Conservation (phyloP, 2,113 vertebrate species). For the Xenotilapia caudafasciata region DNA sequence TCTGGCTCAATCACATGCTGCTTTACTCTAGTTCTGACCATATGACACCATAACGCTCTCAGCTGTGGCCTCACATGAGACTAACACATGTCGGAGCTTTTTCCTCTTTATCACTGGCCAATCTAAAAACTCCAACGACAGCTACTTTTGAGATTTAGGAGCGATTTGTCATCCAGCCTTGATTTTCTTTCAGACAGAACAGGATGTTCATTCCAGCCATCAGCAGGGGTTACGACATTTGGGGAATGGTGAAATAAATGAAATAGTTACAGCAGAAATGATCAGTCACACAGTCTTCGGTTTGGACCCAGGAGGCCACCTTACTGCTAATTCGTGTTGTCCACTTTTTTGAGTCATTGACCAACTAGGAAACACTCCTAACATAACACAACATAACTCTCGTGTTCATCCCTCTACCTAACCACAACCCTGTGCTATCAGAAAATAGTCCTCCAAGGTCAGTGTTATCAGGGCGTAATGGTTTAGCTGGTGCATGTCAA, state of each 20-base stretch:
- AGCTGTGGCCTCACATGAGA: not conserved
- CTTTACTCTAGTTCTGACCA: not conserved
- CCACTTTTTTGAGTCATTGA: not conserved
- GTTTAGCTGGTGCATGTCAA: not conserved
- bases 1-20: not conserved
- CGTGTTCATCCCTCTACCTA: not conserved
- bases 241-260: not conserved
- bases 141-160: not conserved
- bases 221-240: not conserved
- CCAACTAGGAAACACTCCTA: not conserved
- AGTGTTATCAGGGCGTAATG: not conserved
- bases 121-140: not conserved
- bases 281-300: not conserved
- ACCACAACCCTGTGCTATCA: not conserved
- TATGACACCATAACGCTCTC: not conserved
- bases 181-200: not conserved
- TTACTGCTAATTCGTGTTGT: not conserved
- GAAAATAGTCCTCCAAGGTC: not conserved
- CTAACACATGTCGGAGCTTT: not conserved
- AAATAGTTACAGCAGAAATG: not conserved
- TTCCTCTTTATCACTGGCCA: not conserved
- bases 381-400: not conserved
- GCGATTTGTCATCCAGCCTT: not conserved
- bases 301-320: not conserved
- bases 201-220: not conserved